These are phyloP conservation scores for Drosophila truncata DNA, from an alignment of 1,140 invertebrate species.

Conservation along the genomic window DNA sequence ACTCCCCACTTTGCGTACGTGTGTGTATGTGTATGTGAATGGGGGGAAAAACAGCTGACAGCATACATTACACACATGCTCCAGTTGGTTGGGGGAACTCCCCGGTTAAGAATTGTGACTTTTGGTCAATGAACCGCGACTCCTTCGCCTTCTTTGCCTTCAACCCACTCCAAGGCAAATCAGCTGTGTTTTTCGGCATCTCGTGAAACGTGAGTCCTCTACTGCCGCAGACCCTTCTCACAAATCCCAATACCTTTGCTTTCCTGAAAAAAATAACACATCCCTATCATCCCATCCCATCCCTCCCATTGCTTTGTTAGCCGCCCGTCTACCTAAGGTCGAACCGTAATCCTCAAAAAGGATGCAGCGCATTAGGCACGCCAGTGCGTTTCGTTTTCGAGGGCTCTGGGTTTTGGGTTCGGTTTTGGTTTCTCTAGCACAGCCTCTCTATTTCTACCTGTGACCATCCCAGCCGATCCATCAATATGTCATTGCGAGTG, in stretches of 20 bases:
- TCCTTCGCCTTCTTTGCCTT: slow-evolving; percentile 10
- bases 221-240: slow-evolving; percentile 18
- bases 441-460: slow-evolving; percentile 37
- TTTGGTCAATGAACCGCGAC: slow-evolving; percentile 75
- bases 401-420: slow-evolving; percentile 6
- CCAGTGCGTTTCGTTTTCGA: slow-evolving; percentile 26
- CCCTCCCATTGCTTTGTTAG: slow-evolving; percentile 34
- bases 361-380: slow-evolving; percentile 70
- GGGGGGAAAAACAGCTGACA: slow-evolving; percentile 47
- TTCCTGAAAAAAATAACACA: slow-evolving; percentile 9
- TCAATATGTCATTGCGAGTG: slow-evolving; percentile 50
- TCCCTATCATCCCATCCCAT: slow-evolving; percentile 4
- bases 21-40: slow-evolving; percentile 25
- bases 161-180: slow-evolving; percentile 39
- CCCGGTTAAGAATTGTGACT: slow-evolving; percentile 61
- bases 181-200: slow-evolving; percentile 56
- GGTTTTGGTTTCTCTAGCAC: slow-evolving; percentile 23
- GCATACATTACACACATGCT: slow-evolving; percentile 54
- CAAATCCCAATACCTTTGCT: slow-evolving; percentile 38
- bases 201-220: slow-evolving; percentile 55
- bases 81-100: slow-evolving; percentile 4
- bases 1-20: slow-evolving; percentile 40
- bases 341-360: slow-evolving; percentile 67
- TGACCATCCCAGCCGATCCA: slow-evolving; percentile 48
- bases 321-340: slow-evolving; percentile 51